These are phyloP conservation scores for Psephotus haematonotus DNA, from an alignment of 2,113 vertebrate species.

Conservation along the genomic window DNA sequence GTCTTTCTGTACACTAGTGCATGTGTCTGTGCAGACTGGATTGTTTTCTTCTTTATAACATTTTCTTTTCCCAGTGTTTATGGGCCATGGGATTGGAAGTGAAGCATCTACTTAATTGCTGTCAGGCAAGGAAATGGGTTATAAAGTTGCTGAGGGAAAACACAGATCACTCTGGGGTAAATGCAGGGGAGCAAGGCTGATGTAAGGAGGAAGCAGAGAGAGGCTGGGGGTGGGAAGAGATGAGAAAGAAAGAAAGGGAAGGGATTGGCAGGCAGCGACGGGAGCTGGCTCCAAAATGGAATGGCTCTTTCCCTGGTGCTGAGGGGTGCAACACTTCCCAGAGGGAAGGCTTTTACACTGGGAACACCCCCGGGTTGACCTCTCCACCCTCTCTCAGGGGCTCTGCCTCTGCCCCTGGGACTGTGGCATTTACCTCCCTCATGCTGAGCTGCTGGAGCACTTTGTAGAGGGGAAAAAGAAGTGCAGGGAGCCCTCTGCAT, in stretches of 20 bases:
- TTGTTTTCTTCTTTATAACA: neutral
- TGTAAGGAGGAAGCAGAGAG: neutral
- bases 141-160: constrained; percentile 54
- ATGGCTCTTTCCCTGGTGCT: neutral
- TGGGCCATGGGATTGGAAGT: constrained; percentile 49
- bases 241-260: neutral
- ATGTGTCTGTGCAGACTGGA: neutral
- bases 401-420: neutral
- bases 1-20: neutral
- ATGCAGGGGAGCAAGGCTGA: neutral
- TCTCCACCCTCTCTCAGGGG: neutral
- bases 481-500: neutral
- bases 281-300: neutral
- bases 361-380: neutral
- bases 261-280: neutral
- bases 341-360: neutral
- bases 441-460: neutral
- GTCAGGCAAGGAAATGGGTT: constrained; percentile 46
- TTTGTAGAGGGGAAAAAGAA: accelerated
- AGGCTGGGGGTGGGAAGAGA: neutral
- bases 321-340: neutral
- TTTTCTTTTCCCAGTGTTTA: constrained; percentile 14
- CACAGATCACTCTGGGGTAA: constrained; percentile 41
- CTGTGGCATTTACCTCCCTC: accelerated
- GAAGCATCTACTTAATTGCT: constrained; percentile 59